A percentile compares a stretch with the other conserved stretches of the same genome.
Conservation (phyloP, 2,888 invertebrate genomes). For the Andrena dorsata region DNA sequence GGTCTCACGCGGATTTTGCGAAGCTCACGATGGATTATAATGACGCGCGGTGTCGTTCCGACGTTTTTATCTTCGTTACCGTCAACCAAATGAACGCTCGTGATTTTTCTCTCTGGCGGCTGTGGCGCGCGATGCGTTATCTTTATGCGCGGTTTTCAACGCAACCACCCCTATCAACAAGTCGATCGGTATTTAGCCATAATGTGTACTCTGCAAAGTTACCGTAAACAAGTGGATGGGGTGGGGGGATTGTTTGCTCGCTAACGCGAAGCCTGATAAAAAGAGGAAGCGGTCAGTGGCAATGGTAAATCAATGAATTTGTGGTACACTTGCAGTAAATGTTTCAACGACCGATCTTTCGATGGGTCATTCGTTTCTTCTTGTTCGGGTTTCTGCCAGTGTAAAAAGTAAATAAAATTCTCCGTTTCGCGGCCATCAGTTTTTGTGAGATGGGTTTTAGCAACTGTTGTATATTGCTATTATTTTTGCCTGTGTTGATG, state of each 20-base stretch:
- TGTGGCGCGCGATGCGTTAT: slow-evolving; percentile 40
- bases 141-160: slow-evolving; percentile 45
- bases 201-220: slow-evolving; percentile 42
- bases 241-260: slow-evolving; percentile 30
- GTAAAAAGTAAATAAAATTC: background rate
- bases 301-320: slow-evolving; percentile 43
- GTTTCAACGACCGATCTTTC: background rate
- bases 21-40: slow-evolving; percentile 46
- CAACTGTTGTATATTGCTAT: too few relatives aligned
- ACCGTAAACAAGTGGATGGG: slow-evolving; percentile 24
- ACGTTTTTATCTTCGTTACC: slow-evolving; percentile 39
- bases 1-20: slow-evolving; percentile 21
- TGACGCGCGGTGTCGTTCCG: slow-evolving; percentile 16
- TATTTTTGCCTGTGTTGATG: too few relatives aligned
- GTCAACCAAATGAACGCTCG: slow-evolving; percentile 31
- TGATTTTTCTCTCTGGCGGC: slow-evolving; percentile 48
- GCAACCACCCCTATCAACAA: slow-evolving; percentile 26
- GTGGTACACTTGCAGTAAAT: slow-evolving; percentile 4
- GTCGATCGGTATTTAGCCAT: slow-evolving; percentile 64
- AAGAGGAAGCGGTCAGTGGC: slow-evolving; percentile 11
- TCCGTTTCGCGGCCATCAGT: background rate
- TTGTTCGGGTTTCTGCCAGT: background rate
- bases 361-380: slow-evolving; percentile 1
- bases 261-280: slow-evolving; percentile 38
- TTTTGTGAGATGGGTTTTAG: too few relatives aligned